Base-by-base conservation (phyloP, 2,888 invertebrate species). In the Oconnorella tubifera region DNA sequence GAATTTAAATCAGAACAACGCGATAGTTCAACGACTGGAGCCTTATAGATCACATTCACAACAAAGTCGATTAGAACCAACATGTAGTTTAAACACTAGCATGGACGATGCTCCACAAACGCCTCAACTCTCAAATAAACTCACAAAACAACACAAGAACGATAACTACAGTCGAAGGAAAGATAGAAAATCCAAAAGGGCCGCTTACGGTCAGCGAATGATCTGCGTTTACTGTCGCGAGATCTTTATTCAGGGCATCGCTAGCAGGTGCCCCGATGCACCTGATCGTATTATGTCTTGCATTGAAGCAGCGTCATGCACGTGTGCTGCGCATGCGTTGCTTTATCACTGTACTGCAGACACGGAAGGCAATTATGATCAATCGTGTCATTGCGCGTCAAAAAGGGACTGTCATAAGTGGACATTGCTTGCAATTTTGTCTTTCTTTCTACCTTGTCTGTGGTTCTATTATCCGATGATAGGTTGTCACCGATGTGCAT, bases 271-370 rank as follows among this genome's bases (percentile, higher is more conserved):
- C 76, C 82, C 83, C 68, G 82, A 83, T 65, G 93, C 93, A 1
- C 95, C 95, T 0, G 94, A 95, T 83, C 87, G 88, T 76, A 87
- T 89, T 78, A 87, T 87, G 72, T 50, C 59, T 48, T 89, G 91
- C 75, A 89, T 95, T 75, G 89, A 93, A 80, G 86, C 86, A 64
- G 87, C 91, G 56, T 88, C 90, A 57, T 94, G 95, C 80, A 88
- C 95, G 77, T 87, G 88, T 72, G 91, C 92, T 82, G 92, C 94
- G 25, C 89, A 89, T 82, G 90, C 92, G 76, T 88, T 94, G 87
- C 85, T 93, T 77, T 95, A 94, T 84, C 94, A 95, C 85, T 95
- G 95, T 83, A 90, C 92, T 87, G 87, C 91, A 71, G 92, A 93
- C 82, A 87, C 90, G 1, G 94, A 94, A 78, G 93, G 92, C 1